A percentile compares a stretch with the other conserved stretches of the same genome.
These are phyloP conservation scores for Neolamprologus devosi DNA, from an alignment of 2,113 vertebrate genomes.

Conservation along the genomic window DNA sequence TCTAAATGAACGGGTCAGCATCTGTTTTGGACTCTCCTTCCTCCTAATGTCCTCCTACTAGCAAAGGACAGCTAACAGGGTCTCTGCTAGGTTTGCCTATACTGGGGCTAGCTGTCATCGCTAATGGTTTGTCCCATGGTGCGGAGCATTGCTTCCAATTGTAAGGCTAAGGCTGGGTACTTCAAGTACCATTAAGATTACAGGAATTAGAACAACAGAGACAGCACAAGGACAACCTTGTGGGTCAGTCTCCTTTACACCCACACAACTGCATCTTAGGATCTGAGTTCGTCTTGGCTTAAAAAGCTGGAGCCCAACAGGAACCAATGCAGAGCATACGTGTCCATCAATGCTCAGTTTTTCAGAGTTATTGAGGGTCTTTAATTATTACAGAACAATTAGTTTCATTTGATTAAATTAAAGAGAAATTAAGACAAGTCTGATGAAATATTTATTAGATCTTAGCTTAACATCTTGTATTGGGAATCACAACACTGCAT, in stretches of 20 bases:
- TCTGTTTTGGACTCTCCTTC: not conserved
- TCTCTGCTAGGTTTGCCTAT: not conserved
- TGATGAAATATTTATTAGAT: not conserved
- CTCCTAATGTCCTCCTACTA: not conserved
- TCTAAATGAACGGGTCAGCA: not conserved
- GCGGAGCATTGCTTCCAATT: not conserved
- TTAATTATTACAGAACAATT: not conserved
- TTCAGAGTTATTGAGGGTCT: not conserved
- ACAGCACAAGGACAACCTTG: not conserved
- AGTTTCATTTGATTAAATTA: not conserved
- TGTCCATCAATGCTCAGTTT: not conserved
- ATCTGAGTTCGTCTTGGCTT: not conserved
- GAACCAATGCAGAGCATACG: not conserved
- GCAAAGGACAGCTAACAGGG: not conserved
- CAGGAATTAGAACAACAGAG: not conserved
- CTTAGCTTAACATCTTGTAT: not conserved
- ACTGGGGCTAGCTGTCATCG: not conserved
- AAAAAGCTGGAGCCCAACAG: not conserved
- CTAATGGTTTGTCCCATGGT: not conserved
- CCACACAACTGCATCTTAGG: not conserved
- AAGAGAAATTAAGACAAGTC: not conserved
- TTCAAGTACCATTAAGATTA: not conserved
- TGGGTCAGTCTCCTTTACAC: not conserved
- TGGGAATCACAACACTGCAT: accelerated
- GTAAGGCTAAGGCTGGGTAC: not conserved